phyloP scores from a whole-genome alignment of 2,888 invertebrate species.

The Cheilosia vulpina region DNA sequence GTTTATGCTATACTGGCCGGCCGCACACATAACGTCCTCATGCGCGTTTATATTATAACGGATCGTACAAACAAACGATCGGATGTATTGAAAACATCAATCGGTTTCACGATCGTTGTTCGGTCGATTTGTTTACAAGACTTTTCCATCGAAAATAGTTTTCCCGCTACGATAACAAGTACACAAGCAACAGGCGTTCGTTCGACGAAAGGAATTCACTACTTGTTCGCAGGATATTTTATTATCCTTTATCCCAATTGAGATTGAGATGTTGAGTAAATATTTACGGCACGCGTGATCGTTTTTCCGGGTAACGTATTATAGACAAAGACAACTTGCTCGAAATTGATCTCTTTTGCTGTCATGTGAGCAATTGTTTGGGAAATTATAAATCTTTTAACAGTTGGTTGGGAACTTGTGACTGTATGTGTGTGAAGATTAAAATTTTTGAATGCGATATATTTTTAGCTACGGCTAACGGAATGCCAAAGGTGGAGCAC shows the following conservation, averaged over 20 bases:
- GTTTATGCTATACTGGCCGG: constrained; percentile 60
- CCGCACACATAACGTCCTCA: constrained; percentile 32
- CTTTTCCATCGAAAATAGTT: constrained; percentile 41
- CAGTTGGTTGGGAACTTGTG: constrained; percentile 35
- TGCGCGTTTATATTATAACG: constrained; percentile 28
- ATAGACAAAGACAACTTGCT: constrained; percentile 43
- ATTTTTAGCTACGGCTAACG: no score
- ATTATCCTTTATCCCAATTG: constrained; percentile 52
- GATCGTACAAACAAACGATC: constrained; percentile 66
- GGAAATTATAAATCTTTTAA: constrained; percentile 66
- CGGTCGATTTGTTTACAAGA: constrained; percentile 57
- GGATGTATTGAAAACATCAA: constrained; percentile 66
- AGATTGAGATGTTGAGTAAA: constrained; percentile 36
- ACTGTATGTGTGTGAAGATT: background rate
- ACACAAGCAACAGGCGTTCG: constrained; percentile 54
- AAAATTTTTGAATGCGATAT: constrained; percentile 3
- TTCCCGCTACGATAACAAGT: background rate
- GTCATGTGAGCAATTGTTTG: constrained; percentile 40
- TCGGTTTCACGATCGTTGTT: constrained; percentile 58
- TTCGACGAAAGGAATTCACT: background rate
- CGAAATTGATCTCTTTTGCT: constrained; percentile 45
- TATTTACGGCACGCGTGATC: constrained; percentile 42
- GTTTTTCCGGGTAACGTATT: background rate
- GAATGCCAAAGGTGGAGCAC: constrained; percentile 43
- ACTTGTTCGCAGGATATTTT: constrained; percentile 57